Evolutionary conservation across 2,113 vertebrate genomes (phyloP).

Genomic region (Crotalus tigris): DNA sequence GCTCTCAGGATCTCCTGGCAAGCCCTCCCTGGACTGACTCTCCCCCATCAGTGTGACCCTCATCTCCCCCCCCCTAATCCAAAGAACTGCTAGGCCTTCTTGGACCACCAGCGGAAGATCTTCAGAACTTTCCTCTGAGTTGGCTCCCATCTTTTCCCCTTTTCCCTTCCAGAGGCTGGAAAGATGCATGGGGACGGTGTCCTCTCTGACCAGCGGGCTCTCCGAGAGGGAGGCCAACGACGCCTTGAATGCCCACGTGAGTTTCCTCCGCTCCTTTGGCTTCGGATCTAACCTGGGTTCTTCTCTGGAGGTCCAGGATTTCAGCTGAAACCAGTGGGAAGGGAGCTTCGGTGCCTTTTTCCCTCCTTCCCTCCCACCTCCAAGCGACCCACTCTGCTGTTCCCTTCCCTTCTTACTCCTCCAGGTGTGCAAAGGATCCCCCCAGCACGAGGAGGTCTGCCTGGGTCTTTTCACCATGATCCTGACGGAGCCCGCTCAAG

Average conservation of each 20-base stretch:
- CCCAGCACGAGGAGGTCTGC: slow-evolving; percentile 94
- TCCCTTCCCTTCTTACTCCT: neutral
- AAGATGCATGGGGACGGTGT: slow-evolving; percentile 83
- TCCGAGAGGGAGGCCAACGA: slow-evolving; percentile 94
- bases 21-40: neutral
- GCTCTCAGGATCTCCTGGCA: neutral
- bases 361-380: no score
- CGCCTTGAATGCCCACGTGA: slow-evolving; percentile 88
- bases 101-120: neutral
- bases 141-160: neutral
- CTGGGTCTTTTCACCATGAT: slow-evolving; percentile 88
- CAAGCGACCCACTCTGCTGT: fast-evolving
- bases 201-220: slow-evolving; percentile 79
- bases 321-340: neutral
- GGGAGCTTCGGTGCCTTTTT: no score
- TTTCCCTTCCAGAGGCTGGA: slow-evolving; percentile 78
- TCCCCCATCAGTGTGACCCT: neutral
- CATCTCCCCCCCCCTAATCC: no score
- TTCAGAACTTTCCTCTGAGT: fast-evolving
- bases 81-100: neutral
- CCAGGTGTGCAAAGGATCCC: slow-evolving; percentile 92
- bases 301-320: neutral
- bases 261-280: slow-evolving; percentile 35
- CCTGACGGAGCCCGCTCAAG: slow-evolving; percentile 83
- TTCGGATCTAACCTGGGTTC: neutral